phyloP scores from a whole-genome alignment of 2,888 invertebrate species.

The Drosophila mimetica region DNA sequence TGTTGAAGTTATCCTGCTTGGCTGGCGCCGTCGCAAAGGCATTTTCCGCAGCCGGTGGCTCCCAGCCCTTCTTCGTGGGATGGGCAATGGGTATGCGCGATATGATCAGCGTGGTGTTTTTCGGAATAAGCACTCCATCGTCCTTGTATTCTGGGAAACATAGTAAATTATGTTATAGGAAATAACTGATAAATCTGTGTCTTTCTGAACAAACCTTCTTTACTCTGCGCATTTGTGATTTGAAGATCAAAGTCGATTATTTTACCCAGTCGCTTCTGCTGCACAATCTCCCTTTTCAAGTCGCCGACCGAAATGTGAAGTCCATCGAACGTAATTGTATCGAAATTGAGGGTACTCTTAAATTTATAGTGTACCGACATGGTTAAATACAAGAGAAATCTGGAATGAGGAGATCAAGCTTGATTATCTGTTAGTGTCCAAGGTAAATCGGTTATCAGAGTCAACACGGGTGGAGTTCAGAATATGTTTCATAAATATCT shows the following conservation, averaged over 20 bases:
- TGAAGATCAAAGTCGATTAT: slow-evolving; percentile 97
- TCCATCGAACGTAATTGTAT: slow-evolving; percentile 98
- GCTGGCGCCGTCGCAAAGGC: slow-evolving; percentile 45
- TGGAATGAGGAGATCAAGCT: slow-evolving; percentile 9
- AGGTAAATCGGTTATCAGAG: slow-evolving; percentile 12
- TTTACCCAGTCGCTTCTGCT: slow-evolving; percentile 97
- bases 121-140: slow-evolving; percentile 95
- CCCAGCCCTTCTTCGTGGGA: slow-evolving; percentile 92
- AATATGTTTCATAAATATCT: slow-evolving; percentile 10
- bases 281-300: slow-evolving; percentile 96
- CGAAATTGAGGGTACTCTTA: slow-evolving; percentile 97
- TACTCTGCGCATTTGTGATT: slow-evolving; percentile 98
- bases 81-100: slow-evolving; percentile 94
- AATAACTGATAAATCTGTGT: too few relatives aligned
- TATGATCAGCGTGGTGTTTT: slow-evolving; percentile 98
- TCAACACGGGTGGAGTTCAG: background rate
- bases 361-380: slow-evolving; percentile 99
- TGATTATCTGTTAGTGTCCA: slow-evolving; percentile 7
- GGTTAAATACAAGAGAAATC: slow-evolving; percentile 18
- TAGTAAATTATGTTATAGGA: background rate
- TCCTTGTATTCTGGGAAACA: slow-evolving; percentile 93
- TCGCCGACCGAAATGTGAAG: slow-evolving; percentile 97
- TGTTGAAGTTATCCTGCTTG: slow-evolving; percentile 86
- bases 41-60: slow-evolving; percentile 84
- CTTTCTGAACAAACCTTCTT: slow-evolving; percentile 89